Percentiles rank a stretch among this genome's conserved stretches.
phyloP scores from a whole-genome alignment of 2,113 vertebrate genomes.

The Boulengeromyrus knoepffleri region DNA sequence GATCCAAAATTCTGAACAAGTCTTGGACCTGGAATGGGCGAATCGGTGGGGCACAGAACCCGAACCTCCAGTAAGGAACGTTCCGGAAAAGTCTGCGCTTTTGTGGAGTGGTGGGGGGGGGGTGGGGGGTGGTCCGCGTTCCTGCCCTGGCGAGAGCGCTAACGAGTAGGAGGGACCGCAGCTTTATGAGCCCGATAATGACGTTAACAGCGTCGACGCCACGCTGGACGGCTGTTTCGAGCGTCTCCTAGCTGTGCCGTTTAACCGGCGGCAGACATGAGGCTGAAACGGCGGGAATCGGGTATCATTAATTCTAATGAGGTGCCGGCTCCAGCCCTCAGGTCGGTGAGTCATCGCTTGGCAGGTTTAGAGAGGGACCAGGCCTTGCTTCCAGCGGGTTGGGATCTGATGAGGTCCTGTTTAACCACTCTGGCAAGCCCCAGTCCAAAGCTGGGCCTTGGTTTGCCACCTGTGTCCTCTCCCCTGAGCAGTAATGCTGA shows the following conservation, averaged over 20 bases:
- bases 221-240: not conserved
- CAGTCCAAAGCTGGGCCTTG: not conserved
- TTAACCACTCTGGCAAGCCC: not conserved
- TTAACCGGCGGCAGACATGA: not conserved
- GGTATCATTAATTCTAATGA: slow-evolving; percentile 21
- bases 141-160: not conserved
- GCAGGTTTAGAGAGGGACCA: slow-evolving; percentile 20
- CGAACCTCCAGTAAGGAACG: not conserved
- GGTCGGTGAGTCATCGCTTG: slow-evolving; percentile 28
- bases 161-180: not conserved
- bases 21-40: not conserved
- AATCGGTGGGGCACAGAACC: not conserved
- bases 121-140: not conserved
- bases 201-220: not conserved
- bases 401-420: slow-evolving; percentile 14
- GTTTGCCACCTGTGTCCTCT: not conserved
- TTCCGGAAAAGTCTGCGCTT: not conserved
- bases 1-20: not conserved
- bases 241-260: not conserved
- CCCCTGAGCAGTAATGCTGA: not conserved
- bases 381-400: slow-evolving; percentile 12
- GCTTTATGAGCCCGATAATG: not conserved
- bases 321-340: slow-evolving; percentile 7
- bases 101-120: not conserved
- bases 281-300: slow-evolving; percentile 18